Evolutionary conservation across 2,797 vertebrate species (phyloP).

Genomic region (Oreochromis mossambicus): DNA sequence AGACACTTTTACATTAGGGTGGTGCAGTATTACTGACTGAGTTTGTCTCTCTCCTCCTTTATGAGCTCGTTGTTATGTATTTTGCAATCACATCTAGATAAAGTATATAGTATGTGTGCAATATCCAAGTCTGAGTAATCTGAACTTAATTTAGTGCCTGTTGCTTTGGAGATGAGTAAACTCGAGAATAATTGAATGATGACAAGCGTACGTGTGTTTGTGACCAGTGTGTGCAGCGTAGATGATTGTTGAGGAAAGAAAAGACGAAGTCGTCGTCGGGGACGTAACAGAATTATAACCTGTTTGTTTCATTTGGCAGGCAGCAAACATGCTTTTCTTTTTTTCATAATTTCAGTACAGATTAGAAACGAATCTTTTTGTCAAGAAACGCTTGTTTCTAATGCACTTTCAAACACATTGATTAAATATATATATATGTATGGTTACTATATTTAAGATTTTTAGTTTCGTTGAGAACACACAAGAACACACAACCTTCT

Average conservation of each 20-base stretch:
- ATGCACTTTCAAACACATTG: background rate
- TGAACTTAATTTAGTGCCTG: constrained; percentile 33
- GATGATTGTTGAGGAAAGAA: background rate
- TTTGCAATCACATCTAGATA: background rate
- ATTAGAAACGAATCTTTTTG: background rate
- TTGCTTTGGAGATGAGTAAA: background rate
- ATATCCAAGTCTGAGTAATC: background rate
- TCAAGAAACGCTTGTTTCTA: background rate
- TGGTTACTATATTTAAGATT: background rate
- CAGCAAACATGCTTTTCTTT: background rate
- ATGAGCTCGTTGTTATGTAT: background rate
- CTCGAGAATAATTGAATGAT: background rate
- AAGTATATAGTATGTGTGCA: background rate
- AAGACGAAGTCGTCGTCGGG: rapidly evolving
- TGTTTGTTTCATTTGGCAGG: background rate
- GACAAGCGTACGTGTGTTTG: rapidly evolving
- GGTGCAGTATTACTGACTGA: background rate
- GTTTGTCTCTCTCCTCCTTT: background rate
- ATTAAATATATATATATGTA: background rate
- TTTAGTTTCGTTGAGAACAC: background rate
- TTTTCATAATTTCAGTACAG: background rate
- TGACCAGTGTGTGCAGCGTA: background rate
- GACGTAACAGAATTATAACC: background rate
- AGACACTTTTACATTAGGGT: background rate
- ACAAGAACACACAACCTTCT: rapidly evolving